These are phyloP conservation scores for Panthera tigris DNA, from an alignment of 2,113 vertebrate species.

Conservation along the genomic window DNA sequence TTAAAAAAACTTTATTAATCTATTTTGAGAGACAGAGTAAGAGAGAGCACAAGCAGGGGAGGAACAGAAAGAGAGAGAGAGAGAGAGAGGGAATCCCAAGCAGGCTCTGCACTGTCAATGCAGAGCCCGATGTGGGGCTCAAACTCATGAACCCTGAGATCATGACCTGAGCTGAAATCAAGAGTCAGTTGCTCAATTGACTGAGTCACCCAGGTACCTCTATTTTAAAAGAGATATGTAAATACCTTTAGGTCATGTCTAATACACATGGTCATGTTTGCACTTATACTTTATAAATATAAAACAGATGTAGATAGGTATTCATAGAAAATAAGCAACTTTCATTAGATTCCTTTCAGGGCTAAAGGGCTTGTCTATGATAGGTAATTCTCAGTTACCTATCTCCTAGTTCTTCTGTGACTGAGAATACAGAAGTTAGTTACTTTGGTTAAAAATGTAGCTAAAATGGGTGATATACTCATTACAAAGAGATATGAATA, in stretches of 20 bases:
- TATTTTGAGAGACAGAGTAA: too few species aligned
- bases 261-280: not conserved
- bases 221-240: not conserved
- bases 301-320: not conserved
- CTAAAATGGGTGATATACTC: not conserved
- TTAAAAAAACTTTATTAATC: not conserved
- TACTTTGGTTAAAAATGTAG: not conserved
- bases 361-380: not conserved
- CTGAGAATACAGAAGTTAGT: not conserved
- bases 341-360: not conserved
- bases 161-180: too few species aligned
- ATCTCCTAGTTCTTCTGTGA: not conserved
- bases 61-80: too few species aligned
- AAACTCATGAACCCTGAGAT: too few species aligned
- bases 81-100: too few species aligned
- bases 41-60: too few species aligned
- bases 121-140: too few species aligned
- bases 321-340: not conserved
- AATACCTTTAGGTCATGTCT: not conserved
- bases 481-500: not conserved
- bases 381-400: not conserved
- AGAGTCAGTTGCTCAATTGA: too few species aligned
- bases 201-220: too few species aligned
- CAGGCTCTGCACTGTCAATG: too few species aligned
- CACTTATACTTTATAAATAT: not conserved